A percentile compares a stretch with the other conserved stretches of the same genome.
phyloP scores from a whole-genome alignment of 2,797 vertebrate genomes.

The Hipposideros larvatus region DNA sequence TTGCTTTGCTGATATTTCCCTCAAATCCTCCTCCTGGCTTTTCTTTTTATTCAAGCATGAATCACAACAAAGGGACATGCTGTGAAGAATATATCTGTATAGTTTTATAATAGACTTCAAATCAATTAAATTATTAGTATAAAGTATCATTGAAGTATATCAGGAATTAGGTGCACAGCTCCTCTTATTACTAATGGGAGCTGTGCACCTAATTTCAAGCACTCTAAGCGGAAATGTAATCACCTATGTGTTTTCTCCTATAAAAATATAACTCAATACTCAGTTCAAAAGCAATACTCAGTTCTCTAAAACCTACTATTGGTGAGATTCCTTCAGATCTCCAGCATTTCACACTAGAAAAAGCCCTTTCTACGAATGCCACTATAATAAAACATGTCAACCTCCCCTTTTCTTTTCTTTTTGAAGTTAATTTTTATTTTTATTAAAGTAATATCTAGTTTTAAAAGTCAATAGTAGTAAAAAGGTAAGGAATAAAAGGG shows the following conservation, averaged over 20 bases:
- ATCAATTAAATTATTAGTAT: slow-evolving; percentile 54
- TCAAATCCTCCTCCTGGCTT: slow-evolving; percentile 48
- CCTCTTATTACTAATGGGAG: slow-evolving; percentile 32
- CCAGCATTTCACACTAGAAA: slow-evolving; percentile 55
- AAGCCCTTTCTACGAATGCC: slow-evolving; percentile 38
- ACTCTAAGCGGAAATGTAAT: slow-evolving; percentile 24
- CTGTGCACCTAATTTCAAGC: not conserved
- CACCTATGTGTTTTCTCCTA: slow-evolving; percentile 47
- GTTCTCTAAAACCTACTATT: slow-evolving; percentile 19
- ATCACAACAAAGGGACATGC: not conserved
- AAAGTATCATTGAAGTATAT: slow-evolving; percentile 6
- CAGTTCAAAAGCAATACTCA: not conserved
- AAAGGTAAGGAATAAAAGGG: too few relatives aligned
- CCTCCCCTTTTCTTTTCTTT: not conserved
- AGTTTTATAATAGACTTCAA: slow-evolving; percentile 42
- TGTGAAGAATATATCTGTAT: not conserved
- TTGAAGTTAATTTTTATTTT: too few relatives aligned
- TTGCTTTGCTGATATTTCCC: not conserved
- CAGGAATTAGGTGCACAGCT: not conserved
- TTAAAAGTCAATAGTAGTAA: too few relatives aligned
- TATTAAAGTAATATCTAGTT: too few relatives aligned
- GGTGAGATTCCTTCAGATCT: slow-evolving; percentile 53
- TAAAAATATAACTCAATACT: slow-evolving; percentile 10
- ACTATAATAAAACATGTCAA: slow-evolving; percentile 48
- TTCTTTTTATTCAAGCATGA: slow-evolving; percentile 36